Evolutionary conservation across 2,888 invertebrate species (phyloP).

Genomic region (Xestoiulus laeticollis): DNA sequence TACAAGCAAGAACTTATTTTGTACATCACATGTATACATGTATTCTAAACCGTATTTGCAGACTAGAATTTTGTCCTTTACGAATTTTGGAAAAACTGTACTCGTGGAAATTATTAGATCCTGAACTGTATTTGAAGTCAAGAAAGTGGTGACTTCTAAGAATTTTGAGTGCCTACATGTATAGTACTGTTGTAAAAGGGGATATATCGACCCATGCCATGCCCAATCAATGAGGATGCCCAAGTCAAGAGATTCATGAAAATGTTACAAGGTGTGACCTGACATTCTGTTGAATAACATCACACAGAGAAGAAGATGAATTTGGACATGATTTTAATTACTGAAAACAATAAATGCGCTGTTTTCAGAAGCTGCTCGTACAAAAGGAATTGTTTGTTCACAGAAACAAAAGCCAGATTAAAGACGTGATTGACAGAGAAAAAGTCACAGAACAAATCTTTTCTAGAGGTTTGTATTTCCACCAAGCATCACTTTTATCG

Average conservation of each 20-base stretch:
- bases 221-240: neutral
- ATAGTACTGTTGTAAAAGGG: too few relatives aligned
- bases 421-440: conserved; percentile 16
- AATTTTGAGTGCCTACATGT: too few relatives aligned
- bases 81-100: too few relatives aligned
- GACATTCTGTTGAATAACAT: neutral
- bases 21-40: too few relatives aligned
- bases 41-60: too few relatives aligned
- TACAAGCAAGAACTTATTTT: too few relatives aligned
- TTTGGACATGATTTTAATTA: conserved; percentile 37
- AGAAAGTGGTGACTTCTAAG: too few relatives aligned
- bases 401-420: neutral
- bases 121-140: too few relatives aligned
- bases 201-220: neutral
- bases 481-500: neutral
- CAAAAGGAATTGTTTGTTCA: neutral
- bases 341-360: neutral
- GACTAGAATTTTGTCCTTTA: too few relatives aligned
- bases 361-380: neutral
- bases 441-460: neutral
- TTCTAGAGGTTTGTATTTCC: neutral
- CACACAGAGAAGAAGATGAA: neutral
- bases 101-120: too few relatives aligned
- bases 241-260: neutral
- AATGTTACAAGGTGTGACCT: neutral